Evolutionary conservation across 64 coral and sea anemone species (phyloP).

Genomic region (Hydrozoanthus tunicans): DNA sequence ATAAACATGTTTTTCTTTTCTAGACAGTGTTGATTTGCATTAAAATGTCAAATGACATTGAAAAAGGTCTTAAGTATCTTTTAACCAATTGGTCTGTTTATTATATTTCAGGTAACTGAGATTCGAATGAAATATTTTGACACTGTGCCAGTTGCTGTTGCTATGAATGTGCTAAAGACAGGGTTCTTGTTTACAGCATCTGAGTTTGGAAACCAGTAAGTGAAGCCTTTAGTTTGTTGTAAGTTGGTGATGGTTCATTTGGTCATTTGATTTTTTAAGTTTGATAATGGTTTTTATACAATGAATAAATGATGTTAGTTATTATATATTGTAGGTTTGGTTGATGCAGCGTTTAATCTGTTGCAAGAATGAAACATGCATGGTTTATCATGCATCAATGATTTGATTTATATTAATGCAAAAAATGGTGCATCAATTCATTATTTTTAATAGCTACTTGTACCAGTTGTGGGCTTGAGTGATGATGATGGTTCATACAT

Average conservation of each 20-base stretch:
- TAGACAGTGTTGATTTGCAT: too few relatives aligned
- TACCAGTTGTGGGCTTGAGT: neutral
- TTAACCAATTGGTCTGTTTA: neutral
- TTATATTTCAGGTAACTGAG: conserved; percentile 78
- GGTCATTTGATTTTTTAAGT: neutral
- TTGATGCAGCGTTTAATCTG: neutral
- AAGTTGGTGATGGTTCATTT: neutral
- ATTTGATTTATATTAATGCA: too few relatives aligned
- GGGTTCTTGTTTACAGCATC: conserved; percentile 96
- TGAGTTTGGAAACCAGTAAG: conserved; percentile 99
- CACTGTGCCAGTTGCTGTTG: conserved; percentile 77
- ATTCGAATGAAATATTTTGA: conserved; percentile 99
- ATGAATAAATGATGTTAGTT: neutral
- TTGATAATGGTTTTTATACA: neutral
- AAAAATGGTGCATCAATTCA: too few relatives aligned
- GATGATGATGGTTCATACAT: too few relatives aligned
- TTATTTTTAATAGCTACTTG: neutral
- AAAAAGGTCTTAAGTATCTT: too few relatives aligned
- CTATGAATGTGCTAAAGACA: conserved; percentile 96
- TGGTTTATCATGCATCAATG: too few relatives aligned
- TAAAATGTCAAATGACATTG: too few relatives aligned
- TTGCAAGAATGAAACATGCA: neutral
- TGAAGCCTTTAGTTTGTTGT: neutral
- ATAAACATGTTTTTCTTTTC: too few relatives aligned
- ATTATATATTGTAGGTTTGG: neutral